A percentile compares a stretch with the other conserved stretches of the same genome.
Evolutionary conservation across 1,140 invertebrate genomes (phyloP).

Genomic region (Amphibalanus amphitrite): DNA sequence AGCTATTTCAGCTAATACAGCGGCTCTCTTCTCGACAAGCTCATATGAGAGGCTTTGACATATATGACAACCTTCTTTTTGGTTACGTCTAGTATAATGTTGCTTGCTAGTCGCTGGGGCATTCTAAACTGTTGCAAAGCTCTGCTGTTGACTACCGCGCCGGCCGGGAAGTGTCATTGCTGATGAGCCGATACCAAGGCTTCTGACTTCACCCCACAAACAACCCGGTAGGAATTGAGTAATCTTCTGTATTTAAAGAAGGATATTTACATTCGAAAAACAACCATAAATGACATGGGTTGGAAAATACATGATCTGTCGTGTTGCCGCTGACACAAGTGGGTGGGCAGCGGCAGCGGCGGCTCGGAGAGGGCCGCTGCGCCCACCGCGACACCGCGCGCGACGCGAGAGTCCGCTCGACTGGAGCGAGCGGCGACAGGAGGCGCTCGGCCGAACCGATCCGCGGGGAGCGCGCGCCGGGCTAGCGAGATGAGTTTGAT

Average conservation of each 20-base stretch:
- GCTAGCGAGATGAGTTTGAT: not conserved
- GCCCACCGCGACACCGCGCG: too few species aligned
- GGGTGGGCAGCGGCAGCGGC: not conserved
- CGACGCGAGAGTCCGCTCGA: not conserved
- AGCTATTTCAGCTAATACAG: too few species aligned
- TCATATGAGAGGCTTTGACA: too few species aligned
- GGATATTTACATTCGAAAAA: constrained; percentile 2
- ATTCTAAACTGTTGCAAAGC: too few species aligned
- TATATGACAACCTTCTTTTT: too few species aligned
- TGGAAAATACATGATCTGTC: not conserved
- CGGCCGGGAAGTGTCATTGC: too few species aligned
- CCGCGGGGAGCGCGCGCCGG: not conserved
- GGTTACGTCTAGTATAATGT: too few species aligned
- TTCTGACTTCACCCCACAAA: not conserved
- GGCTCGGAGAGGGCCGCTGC: not conserved
- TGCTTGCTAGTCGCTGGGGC: too few species aligned
- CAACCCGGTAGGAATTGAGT: not conserved
- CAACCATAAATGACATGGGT: not conserved
- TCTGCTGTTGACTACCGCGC: too few species aligned
- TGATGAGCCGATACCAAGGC: too few species aligned
- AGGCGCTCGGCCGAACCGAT: not conserved
- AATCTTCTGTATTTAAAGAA: constrained; percentile 1
- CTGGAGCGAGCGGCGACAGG: not conserved
- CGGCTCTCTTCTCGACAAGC: too few species aligned
- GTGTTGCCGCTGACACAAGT: not conserved